These are phyloP conservation scores for Dasypogon diadema DNA, from an alignment of 2,888 invertebrate genomes.

Conservation along the genomic window DNA sequence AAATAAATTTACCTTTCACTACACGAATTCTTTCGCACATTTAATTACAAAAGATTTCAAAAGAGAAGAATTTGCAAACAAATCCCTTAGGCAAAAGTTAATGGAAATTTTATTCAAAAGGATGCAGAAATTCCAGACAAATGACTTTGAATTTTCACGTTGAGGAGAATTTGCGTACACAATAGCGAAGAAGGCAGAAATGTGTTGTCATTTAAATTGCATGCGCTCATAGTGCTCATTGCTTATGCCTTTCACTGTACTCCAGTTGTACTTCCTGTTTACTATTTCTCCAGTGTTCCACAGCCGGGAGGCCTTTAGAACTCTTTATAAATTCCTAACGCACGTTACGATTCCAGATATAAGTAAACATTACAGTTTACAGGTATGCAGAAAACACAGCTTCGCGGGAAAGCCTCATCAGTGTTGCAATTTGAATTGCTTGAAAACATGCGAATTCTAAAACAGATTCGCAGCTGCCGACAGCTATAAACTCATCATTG, in stretches of 20 bases:
- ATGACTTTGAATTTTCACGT: too few species aligned
- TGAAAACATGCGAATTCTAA: neutral
- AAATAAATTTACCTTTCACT: too few species aligned
- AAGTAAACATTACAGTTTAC: neutral
- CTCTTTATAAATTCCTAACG: neutral
- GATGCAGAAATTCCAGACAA: too few species aligned
- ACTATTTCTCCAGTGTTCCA: neutral
- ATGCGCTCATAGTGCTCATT: neutral
- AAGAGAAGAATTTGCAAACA: too few species aligned
- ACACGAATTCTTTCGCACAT: too few species aligned
- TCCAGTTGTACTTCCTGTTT: neutral
- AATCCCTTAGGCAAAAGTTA: neutral
- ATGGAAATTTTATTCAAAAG: too few species aligned
- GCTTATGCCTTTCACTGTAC: neutral
- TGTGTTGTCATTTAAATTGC: neutral
- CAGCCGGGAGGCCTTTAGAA: neutral
- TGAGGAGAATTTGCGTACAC: too few species aligned
- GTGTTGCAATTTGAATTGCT: too few species aligned
- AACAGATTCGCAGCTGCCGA: neutral
- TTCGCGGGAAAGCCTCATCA: neutral
- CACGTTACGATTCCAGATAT: neutral
- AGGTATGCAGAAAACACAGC: neutral
- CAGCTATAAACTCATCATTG: neutral
- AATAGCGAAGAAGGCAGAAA: too few species aligned
- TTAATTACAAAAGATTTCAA: too few species aligned